These are phyloP conservation scores for Dinoponera quadriceps DNA, from an alignment of 1,140 invertebrate genomes.

Conservation along the genomic window DNA sequence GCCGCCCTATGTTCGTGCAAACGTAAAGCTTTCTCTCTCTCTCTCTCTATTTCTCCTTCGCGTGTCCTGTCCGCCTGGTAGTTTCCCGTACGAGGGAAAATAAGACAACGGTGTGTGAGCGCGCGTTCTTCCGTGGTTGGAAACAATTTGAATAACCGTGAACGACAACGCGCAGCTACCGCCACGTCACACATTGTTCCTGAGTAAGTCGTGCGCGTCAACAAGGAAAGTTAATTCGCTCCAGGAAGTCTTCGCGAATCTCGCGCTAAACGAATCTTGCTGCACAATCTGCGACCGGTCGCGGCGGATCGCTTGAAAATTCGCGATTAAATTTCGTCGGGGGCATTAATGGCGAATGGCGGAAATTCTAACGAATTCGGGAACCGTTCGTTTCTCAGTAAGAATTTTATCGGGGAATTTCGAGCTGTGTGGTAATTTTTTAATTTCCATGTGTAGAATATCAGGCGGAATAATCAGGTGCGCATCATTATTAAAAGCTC, in stretches of 20 bases:
- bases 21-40: slow-evolving; percentile 41
- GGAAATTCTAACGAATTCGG: too few relatives aligned
- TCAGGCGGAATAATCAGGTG: background rate
- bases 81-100: slow-evolving; percentile 53
- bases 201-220: slow-evolving; percentile 10
- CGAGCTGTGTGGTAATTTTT: background rate
- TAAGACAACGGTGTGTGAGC: slow-evolving; percentile 49
- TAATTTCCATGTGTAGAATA: background rate
- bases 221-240: slow-evolving; percentile 4
- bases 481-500: background rate
- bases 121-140: slow-evolving; percentile 67
- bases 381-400: too few relatives aligned
- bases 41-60: slow-evolving; percentile 41
- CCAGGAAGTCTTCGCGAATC: background rate
- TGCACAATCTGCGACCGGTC: background rate
- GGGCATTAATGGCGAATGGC: too few relatives aligned
- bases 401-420: background rate
- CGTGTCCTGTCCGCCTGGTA: slow-evolving; percentile 2
- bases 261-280: background rate
- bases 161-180: slow-evolving; percentile 10
- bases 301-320: too few relatives aligned
- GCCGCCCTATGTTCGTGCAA: slow-evolving; percentile 37
- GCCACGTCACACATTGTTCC: background rate
- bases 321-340: too few relatives aligned
- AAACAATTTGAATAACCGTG: slow-evolving; percentile 65